Conservation (phyloP, 2,113 vertebrate species). For the Coptodon bakossiorum region DNA sequence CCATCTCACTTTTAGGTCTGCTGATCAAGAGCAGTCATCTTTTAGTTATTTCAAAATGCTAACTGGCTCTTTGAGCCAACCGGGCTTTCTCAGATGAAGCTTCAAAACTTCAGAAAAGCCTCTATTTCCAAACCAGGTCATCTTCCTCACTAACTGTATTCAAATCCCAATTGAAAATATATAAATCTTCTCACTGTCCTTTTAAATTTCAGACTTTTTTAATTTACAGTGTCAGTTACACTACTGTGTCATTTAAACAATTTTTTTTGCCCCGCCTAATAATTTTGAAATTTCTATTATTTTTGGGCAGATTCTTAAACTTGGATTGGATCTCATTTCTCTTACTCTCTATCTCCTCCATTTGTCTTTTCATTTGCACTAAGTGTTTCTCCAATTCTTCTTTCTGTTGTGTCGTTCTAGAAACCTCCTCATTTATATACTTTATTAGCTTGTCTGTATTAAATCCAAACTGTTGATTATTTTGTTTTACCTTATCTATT, state of each 20-base stretch:
- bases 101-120: neutral
- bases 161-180: neutral
- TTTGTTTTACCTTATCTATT: accelerated
- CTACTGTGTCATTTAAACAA: neutral
- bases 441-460: accelerated
- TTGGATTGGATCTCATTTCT: accelerated
- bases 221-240: accelerated
- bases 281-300: neutral
- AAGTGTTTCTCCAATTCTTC: accelerated
- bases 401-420: accelerated
- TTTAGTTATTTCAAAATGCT: accelerated
- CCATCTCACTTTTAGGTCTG: neutral
- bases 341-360: neutral
- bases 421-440: accelerated
- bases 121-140: neutral
- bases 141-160: neutral
- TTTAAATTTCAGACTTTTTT: accelerated
- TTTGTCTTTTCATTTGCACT: accelerated
- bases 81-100: accelerated
- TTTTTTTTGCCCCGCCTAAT: neutral
- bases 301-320: accelerated
- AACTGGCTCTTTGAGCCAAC: accelerated
- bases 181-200: neutral
- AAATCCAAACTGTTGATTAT: accelerated
- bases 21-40: neutral